Base-by-base conservation (phyloP, 2,888 invertebrate species). In the Pseudoips prasinana region DNA sequence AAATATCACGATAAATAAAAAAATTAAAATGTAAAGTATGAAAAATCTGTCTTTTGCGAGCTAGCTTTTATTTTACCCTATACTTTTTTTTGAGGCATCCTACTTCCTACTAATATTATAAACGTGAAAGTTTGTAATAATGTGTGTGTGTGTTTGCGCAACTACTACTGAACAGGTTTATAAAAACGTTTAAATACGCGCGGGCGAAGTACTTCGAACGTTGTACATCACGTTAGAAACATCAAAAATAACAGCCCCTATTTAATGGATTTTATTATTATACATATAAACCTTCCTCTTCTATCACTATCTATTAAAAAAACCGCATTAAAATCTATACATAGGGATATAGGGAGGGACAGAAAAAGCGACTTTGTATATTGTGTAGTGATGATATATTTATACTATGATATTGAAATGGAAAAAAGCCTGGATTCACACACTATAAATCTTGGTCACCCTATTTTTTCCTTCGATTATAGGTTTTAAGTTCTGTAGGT, bases 401-500 rank as follows among this genome's bases (percentile, higher is more conserved):
- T 33, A 33, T 33, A 33, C 33, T 33, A 33, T 33, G 33, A 33
- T 33, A 33, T 33, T 33, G 33, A 33, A 33, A 33, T 33, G 33
- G 33, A 33, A 33, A 33, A 33, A 33, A 33, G 33, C 33, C 33
- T 33, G 33, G 33, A 33, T 33, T 33, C 33, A 33, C 33, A 33
- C 33, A 33, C 33, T 33, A 33, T 33, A 33, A 27, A 33, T 33
- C 33, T 33, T 33, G 33, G 33, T 33, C 33, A 33, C 33, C 33
- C 33, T 33, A 33, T 31, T 31, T 31, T 31, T 31, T 31, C 31
- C 31, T 33, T 34, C 36, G 36, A 31, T 25, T 25, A 30, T 30
- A 29, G 29, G 25, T 25, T 36, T 36, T 36, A 36, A 36, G 36
- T 36, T 36, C 36, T 31, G 30, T 36, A 36, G 31, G 26, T 36